Base-by-base conservation (phyloP, 2,888 invertebrate genomes). In the Thumatha senex region DNA sequence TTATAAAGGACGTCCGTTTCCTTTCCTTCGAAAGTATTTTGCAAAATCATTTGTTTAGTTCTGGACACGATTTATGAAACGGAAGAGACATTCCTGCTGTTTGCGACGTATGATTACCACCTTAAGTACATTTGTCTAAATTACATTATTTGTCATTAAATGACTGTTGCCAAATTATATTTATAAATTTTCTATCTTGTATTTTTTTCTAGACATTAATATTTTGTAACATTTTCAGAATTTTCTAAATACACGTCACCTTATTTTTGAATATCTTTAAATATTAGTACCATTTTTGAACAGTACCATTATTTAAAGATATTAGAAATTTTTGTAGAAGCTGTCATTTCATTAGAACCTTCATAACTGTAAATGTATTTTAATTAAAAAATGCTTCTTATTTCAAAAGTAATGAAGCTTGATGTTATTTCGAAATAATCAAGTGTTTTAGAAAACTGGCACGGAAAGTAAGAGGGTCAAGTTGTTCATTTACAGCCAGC, bases 1-100 rank as follows among this genome's bases (percentile, higher is more conserved):
- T 66, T 56, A 66, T 61, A 75, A 74, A 85, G 89, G 89, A 89
- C 75, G 75, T 90, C 89, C 89, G 89, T 78, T 90, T 89, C 89
- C 89, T 86, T 71, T 61, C 63, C 63, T 53, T 70, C 67, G 80
- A 82, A 83, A 80, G 78, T 73, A 66, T 63, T 72, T 66, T 58
- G 64, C 59, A 58, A 68, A 61, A 66, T 72, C 54, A 68, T 74
- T 70, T 63, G 70, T 72, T 67, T 60, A 57, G 60, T 55, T 58
- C 56, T 63, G 62, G 68, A 60, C 61, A 67, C 72, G 61, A 71
- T 78, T 80, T 70, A 69, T 50, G n/a, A 69, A 71, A 70, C 77
- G 82, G 80, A 82, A 77, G 75, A 52, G 46, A 77, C 72, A 67
- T 80, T 69, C 70, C 61, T 63, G 69, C 56, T 56, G 30, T 51